phyloP scores from a whole-genome alignment of 2,888 invertebrate species.

The Sarcophaga rosellei region DNA sequence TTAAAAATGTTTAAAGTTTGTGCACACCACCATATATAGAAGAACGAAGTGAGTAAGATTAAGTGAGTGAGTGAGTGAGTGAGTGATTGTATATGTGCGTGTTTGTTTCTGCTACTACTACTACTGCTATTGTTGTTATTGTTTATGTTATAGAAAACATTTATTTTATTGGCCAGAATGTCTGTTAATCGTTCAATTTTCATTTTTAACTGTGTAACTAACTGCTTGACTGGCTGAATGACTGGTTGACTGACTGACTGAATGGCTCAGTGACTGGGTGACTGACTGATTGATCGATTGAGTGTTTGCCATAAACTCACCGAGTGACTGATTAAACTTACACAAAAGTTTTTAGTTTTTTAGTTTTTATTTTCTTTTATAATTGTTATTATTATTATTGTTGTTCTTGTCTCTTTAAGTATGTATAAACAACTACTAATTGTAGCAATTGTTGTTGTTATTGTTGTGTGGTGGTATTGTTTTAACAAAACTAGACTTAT shows the following conservation, averaged over 20 bases:
- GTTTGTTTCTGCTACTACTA: background rate
- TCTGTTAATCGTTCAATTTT: background rate
- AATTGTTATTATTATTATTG: slow-evolving; percentile 2
- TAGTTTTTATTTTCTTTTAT: slow-evolving; percentile 6
- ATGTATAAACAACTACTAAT: background rate
- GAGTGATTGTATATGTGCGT: background rate
- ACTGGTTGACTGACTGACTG: slow-evolving; percentile 10
- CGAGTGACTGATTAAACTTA: slow-evolving; percentile 64
- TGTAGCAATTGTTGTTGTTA: background rate
- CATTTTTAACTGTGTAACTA: background rate
- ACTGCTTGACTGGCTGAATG: slow-evolving; percentile 18
- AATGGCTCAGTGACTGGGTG: slow-evolving; percentile 47
- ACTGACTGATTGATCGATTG: slow-evolving; percentile 10
- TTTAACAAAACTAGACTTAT: background rate
- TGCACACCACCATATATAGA: background rate
- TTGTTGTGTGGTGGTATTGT: background rate
- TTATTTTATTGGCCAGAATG: slow-evolving; percentile 13
- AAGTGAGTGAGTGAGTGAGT: background rate
- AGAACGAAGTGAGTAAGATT: too few relatives aligned
- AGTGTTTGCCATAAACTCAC: slow-evolving; percentile 28
- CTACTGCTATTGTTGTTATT: slow-evolving; percentile 8
- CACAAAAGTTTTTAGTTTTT: slow-evolving; percentile 37
- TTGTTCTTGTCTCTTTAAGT: slow-evolving; percentile 29
- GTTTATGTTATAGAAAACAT: background rate
- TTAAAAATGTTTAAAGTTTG: background rate